Base-by-base conservation (phyloP, 92 coral and sea anemone genomes). In the Metridium senile region DNA sequence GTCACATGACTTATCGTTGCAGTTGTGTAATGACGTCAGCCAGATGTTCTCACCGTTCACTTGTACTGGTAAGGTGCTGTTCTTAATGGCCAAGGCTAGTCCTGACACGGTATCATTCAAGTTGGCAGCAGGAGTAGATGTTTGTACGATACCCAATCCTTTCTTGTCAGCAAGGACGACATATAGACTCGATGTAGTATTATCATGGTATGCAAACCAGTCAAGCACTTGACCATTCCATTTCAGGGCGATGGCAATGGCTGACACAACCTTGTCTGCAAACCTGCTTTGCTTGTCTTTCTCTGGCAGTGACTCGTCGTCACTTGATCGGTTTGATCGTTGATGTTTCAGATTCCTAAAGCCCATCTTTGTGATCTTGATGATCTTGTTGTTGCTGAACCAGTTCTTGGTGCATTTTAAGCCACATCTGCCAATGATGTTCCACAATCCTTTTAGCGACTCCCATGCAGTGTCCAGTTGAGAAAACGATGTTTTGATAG, bases 391-490 rank as follows among this genome's bases (percentile, higher is more conserved):
- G 1, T 65, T 72, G 25, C 22, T 49, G 26, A 81, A 26, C 65
- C 85, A 81, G 27, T 66, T 74, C 18, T 46, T 52, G 18, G 26
- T 9, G 22, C 79, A 68, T 16, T 23, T 39, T 6, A 74, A 26
- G 51, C 89, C 86, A 65, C 94, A 89, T 33, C 45, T 11, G 0
- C 49, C 63, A 47, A 85, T 85, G 33, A 86, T 80, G 53, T 86
- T 66, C 91, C 91, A 86, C 78, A 86, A 32, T 3, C 97, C 91
- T 75, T 85, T 78, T 19, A 91, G 11, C 1, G 93, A 87, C 64
- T 86, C 76, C 46, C 87, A 62, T 21, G 87, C 81, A 1, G 93
- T 86, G 32, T 88, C 93, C 26, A 74, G 11, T 23, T 57, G 6
- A 1, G 18, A 0, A 32, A 89, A 88, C 20, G 91, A 80, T 6